phyloP scores from a whole-genome alignment of 2,113 vertebrate species.

The Cebus imitator region DNA sequence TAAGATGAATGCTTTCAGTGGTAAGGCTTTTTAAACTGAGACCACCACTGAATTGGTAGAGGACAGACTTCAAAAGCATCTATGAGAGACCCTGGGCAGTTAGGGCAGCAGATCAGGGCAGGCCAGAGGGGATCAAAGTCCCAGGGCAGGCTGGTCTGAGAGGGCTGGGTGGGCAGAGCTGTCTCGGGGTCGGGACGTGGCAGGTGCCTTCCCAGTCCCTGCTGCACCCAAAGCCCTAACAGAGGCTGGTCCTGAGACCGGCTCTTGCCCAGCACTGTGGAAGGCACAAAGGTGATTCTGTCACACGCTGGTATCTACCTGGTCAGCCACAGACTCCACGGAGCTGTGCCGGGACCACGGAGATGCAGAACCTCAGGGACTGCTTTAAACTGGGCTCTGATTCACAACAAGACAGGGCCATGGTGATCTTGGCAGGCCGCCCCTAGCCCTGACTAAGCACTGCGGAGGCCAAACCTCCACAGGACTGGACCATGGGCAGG shows the following conservation, averaged over 20 bases:
- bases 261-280: background rate
- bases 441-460: conserved; percentile 51
- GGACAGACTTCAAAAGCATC: too few species aligned
- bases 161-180: background rate
- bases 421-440: background rate
- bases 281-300: background rate
- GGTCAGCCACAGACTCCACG: background rate
- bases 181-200: too few species aligned
- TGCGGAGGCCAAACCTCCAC: background rate
- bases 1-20: background rate
- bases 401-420: background rate
- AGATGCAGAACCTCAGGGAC: background rate
- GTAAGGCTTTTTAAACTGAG: background rate
- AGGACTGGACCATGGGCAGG: background rate
- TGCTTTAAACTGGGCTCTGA: background rate
- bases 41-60: background rate
- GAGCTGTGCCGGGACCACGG: background rate
- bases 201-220: too few species aligned
- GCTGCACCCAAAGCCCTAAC: background rate
- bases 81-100: background rate
- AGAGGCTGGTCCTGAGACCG: background rate
- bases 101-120: background rate
- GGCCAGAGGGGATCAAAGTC: background rate
- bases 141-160: background rate
- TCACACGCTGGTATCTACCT: background rate